These are phyloP conservation scores for Anthopleura xanthogrammica DNA, from an alignment of 92 coral and sea anemone species.

Conservation along the genomic window DNA sequence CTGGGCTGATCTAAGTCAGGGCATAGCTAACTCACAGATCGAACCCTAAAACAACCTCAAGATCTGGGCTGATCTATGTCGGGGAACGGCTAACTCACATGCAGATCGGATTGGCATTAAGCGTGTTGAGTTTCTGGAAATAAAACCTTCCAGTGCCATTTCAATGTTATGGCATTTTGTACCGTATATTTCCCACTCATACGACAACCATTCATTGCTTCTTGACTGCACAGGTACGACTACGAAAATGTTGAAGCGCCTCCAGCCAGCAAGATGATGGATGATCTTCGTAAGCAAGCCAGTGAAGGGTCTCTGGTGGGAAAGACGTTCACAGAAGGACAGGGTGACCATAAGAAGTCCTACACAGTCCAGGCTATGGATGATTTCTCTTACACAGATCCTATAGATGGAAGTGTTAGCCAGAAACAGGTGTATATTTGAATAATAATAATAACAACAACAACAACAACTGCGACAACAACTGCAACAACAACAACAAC, in stretches of 20 bases:
- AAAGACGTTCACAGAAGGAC: conserved; percentile 64
- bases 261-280: conserved; percentile 82
- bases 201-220: neutral
- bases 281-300: conserved; percentile 63
- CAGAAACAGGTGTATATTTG: conserved; percentile 62
- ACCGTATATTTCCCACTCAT: neutral
- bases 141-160: too few relatives aligned
- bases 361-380: conserved; percentile 84
- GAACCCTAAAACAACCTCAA: too few relatives aligned
- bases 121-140: too few relatives aligned
- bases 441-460: too few relatives aligned
- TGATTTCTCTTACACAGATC: conserved; percentile 95
- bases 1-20: too few relatives aligned
- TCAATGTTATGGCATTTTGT: too few relatives aligned
- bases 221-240: conserved; percentile 61
- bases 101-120: too few relatives aligned
- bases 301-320: conserved; percentile 66
- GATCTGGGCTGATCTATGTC: too few relatives aligned
- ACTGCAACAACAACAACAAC: too few relatives aligned
- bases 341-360: conserved; percentile 61
- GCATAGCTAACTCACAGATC: too few relatives aligned
- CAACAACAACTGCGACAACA: too few relatives aligned
- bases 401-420: conserved; percentile 81
- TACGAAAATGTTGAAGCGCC: conserved; percentile 81
- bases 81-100: too few relatives aligned